Percentiles rank a stretch among this genome's conserved stretches.
phyloP scores from a whole-genome alignment of 2,888 invertebrate species.

The Sturmia bella region DNA sequence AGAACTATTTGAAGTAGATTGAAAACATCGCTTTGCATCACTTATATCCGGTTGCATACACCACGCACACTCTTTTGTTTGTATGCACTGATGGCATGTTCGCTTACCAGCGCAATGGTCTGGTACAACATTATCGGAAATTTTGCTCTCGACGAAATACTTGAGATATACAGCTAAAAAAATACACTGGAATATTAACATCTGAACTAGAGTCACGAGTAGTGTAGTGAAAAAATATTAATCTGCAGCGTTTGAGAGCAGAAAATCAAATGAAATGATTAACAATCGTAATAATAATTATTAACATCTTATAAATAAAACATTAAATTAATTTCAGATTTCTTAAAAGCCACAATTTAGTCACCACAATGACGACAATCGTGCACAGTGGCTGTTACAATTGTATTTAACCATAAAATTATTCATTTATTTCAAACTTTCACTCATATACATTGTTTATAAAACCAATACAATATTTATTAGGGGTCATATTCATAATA shows the following conservation, averaged over 20 bases:
- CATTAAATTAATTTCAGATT: background rate
- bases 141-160: slow-evolving; percentile 69
- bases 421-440: no score
- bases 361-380: slow-evolving; percentile 7
- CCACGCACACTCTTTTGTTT: slow-evolving; percentile 94
- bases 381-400: background rate
- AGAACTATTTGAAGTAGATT: slow-evolving; percentile 85
- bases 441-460: no score
- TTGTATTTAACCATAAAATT: no score
- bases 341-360: slow-evolving; percentile 13
- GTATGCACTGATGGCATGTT: slow-evolving; percentile 94
- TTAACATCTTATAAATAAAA: background rate
- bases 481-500: no score
- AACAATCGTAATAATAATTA: no score
- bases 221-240: background rate
- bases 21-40: slow-evolving; percentile 85
- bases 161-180: slow-evolving; percentile 62
- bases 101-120: slow-evolving; percentile 92
- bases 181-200: slow-evolving; percentile 34
- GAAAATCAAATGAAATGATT: slow-evolving; percentile 22
- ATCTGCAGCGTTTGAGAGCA: slow-evolving; percentile 17
- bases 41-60: slow-evolving; percentile 84
- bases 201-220: background rate
- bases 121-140: slow-evolving; percentile 81
- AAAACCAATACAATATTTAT: no score